Evolutionary conservation across 2,797 vertebrate genomes (phyloP), one percentile per base, ranked within the genome.

Genomic region (Capromys pilorides): DNA sequence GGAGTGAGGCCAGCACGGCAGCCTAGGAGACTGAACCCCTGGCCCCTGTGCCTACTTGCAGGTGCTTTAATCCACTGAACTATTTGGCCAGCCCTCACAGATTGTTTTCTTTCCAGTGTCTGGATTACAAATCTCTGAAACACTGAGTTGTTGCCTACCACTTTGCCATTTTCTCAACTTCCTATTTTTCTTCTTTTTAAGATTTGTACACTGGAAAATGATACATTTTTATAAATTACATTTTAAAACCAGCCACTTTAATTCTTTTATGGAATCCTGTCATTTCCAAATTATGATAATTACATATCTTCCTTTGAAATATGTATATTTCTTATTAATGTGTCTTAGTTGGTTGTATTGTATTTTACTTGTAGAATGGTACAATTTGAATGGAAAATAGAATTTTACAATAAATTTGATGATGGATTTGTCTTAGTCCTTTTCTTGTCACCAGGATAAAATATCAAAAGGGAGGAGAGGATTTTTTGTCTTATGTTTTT

Each of bases 201-300:
- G 31, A 54, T 67, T 80, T 90, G 33, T 81, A 49, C 77, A 1
- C 85, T 36, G 49, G 61, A 69, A 77, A 91, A 64, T 6, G 71
- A 12, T 54, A 67, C 10, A 88, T 89, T 93, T 91, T 91, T 67
- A 33, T 79, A 71, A 93, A 67, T 79, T 22, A 11, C 41, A 69
- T 84, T 91, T 94, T 85, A 33, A 86, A 86, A 28, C 11, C 24
- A 64, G n/a, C 8, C 9, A 61, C 5, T 45, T 82, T 86, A 59
- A 71, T 62, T 8, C 8, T 88, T 80, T 64, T 28, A 36, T 66
- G 6, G 11, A 83, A 49, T 61, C 64, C 11, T 39, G 14, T 54
- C 31, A 80, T 88, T 49, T 85, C 31, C 59, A 85, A 83, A 57
- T 75, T 88, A 79, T 54, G 71, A 73, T 39, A 84, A 22, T 61